Evolutionary conservation across 2,113 vertebrate species (phyloP), one percentile per base, ranked within the genome.

Genomic region (Epinephelus lanceolatus): DNA sequence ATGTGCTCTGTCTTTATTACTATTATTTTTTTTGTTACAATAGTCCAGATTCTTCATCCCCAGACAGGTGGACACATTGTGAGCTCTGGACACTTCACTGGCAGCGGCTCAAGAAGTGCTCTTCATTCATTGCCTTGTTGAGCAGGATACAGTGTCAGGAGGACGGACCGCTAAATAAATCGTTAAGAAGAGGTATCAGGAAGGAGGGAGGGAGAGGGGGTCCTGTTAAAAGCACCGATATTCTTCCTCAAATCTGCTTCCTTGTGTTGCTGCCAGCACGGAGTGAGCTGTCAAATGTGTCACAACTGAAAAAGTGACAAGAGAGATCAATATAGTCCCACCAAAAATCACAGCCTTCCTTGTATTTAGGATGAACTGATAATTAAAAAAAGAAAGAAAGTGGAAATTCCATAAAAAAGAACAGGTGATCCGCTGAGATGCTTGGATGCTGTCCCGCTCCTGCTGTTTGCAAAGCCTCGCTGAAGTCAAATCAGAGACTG

Each of bases 31-130:
- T 57, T 23, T 67, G 30, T 71, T 33, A 78, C 70, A 89, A 47
- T 7, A 57, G 80, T 82, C 76, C 71, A 4, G 59, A 25, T 67
- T 80, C 75, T 84, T 84, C 61, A 59, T 76, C 30, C 70, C 71
- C 76, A 57, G 74, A 76, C 91, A 84, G 91, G 82, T 90, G 92
- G 73, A 79, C 63, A 55, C 91, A 84, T 85, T 53, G 74, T 79
- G 57, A 65, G 52, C 47, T 23, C 60, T 11, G 71, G 53, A 65
- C 66, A 81, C 76, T 78, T 88, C 63, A 67, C 56, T 55, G 80
- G 80, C 80, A 63, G 76, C 71, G 55, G 76, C 49, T 89, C 66
- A 78, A 72, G 52, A 63, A 86, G 78, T 65, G 69, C 37, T 73
- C 74, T 23, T 81, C 80, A 78, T 87, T 86, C 86, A 89, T 75